Evolutionary conservation across 2,888 invertebrate genomes (phyloP).

Genomic region (Luperina testacea): DNA sequence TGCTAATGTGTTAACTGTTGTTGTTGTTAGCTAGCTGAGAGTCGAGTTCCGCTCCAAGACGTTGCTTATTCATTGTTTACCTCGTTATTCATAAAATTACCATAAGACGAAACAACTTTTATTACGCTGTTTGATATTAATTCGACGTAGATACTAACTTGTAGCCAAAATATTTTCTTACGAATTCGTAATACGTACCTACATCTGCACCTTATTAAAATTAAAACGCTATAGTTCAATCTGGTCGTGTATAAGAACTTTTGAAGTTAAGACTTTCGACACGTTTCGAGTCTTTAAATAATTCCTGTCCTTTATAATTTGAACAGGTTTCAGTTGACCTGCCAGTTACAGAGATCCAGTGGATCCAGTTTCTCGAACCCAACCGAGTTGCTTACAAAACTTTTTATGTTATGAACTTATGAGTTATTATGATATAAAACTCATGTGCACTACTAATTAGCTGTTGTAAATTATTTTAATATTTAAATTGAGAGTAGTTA

Average conservation of each 20-base stretch:
- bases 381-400: slow-evolving; percentile 13
- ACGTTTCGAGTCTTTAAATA: background rate
- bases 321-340: slow-evolving; percentile 40
- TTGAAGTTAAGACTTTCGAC: background rate
- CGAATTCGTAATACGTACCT: background rate
- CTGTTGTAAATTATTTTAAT: background rate
- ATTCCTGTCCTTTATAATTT: slow-evolving; percentile 12
- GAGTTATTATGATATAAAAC: slow-evolving; percentile 6
- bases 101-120: slow-evolving; percentile 20
- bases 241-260: background rate
- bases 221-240: slow-evolving; percentile 6
- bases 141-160: slow-evolving; percentile 9
- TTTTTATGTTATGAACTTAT: slow-evolving; percentile 14
- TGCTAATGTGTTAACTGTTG: slow-evolving; percentile 31
- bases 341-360: slow-evolving; percentile 46
- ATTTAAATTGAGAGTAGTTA: slow-evolving; percentile 3
- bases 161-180: slow-evolving; percentile 1
- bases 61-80: slow-evolving; percentile 39
- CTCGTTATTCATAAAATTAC: slow-evolving; percentile 25
- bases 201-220: slow-evolving; percentile 3
- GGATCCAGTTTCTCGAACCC: slow-evolving; percentile 43
- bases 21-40: slow-evolving; percentile 24
- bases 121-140: slow-evolving; percentile 22
- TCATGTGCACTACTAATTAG: background rate
- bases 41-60: background rate